Conservation (phyloP, 2,888 invertebrate species). For the Metallyticus violacea region DNA sequence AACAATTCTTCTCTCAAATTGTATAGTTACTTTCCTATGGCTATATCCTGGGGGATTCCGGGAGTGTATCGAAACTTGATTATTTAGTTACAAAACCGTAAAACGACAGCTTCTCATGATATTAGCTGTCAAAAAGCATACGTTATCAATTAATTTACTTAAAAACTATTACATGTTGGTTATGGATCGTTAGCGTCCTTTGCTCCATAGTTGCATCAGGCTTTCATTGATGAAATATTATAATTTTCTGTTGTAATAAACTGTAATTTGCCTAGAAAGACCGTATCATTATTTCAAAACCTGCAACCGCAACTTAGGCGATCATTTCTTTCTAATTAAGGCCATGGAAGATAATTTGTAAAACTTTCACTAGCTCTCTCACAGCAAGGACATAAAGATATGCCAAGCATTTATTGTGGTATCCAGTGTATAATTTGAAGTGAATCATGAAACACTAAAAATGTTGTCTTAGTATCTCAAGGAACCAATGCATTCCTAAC, state of each 20-base stretch:
- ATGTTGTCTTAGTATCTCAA: not conserved
- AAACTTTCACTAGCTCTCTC: not conserved
- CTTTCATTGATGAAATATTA: not conserved
- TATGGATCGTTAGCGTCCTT: not conserved
- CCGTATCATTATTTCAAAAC: not conserved
- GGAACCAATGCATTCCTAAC: not conserved
- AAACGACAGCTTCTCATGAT: too few species aligned
- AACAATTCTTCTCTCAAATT: too few species aligned
- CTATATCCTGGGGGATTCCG: too few species aligned
- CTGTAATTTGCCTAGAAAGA: not conserved
- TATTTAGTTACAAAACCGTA: too few species aligned
- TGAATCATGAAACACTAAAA: not conserved
- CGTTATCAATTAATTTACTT: too few species aligned
- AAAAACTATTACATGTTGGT: too few species aligned
- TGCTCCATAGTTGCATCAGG: not conserved
- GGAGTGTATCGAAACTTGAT: too few species aligned
- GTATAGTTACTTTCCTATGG: too few species aligned
- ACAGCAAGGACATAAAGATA: not conserved
- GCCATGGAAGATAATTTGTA: not conserved
- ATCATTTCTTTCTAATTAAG: not conserved
- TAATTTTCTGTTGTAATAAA: not conserved
- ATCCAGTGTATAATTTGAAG: not conserved
- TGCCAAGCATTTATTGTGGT: not conserved
- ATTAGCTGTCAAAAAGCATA: too few species aligned
- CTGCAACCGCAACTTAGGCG: not conserved